phyloP scores from a whole-genome alignment of 2,113 vertebrate genomes.

The Colaptes auratus region DNA sequence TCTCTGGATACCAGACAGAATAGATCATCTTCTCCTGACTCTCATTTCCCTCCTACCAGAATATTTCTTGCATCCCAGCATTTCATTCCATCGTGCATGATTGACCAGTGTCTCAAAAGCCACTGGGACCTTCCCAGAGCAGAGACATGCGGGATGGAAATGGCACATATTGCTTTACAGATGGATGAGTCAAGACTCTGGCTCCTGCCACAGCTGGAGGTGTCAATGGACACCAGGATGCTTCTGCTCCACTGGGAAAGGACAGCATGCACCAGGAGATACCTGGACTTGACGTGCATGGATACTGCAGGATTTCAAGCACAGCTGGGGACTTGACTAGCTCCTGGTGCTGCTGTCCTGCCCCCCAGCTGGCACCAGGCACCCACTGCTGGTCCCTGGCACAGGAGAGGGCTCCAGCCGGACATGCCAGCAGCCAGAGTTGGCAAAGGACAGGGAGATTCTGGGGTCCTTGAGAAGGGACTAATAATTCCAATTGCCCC shows the following conservation, averaged over 20 bases:
- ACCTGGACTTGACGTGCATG: fast-evolving
- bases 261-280: background rate
- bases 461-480: background rate
- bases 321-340: fast-evolving
- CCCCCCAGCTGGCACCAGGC: background rate
- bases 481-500: slow-evolving; percentile 20
- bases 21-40: background rate
- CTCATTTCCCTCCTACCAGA: background rate
- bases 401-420: background rate
- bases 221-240: background rate
- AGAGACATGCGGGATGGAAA: background rate
- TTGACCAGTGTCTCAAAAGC: background rate
- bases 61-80: background rate
- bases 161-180: background rate
- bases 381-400: background rate
- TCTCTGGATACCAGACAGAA: background rate
- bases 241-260: background rate
- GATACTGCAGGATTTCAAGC: background rate
- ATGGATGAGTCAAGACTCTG: background rate
- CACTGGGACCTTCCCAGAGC: background rate
- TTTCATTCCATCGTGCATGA: background rate
- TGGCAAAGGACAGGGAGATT: background rate
- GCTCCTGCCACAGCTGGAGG: background rate
- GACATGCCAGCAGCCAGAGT: background rate
- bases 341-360: background rate